These are phyloP conservation scores for Lycaon pictus DNA, from an alignment of 2,113 vertebrate species.

Conservation along the genomic window DNA sequence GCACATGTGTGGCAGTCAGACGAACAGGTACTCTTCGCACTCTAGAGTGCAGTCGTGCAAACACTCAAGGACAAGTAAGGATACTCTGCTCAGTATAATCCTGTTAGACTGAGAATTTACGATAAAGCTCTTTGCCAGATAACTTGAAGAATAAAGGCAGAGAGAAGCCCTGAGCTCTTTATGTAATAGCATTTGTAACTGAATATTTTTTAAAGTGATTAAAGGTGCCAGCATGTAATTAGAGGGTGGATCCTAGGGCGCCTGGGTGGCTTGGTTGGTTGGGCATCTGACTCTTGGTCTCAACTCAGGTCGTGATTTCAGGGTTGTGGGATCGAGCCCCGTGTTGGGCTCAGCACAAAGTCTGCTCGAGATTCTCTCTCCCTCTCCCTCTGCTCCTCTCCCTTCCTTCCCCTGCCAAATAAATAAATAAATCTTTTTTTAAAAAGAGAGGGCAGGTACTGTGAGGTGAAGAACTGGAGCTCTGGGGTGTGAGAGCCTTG, in stretches of 20 bases:
- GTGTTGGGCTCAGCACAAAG: neutral
- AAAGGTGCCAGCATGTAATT: neutral
- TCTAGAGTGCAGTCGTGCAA: neutral
- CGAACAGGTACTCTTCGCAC: neutral
- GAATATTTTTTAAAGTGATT: slow-evolving; percentile 59
- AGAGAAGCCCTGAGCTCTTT: slow-evolving; percentile 56
- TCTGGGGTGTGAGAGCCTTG: neutral
- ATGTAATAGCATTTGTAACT: slow-evolving; percentile 59
- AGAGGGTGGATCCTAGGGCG: neutral
- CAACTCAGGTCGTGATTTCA: neutral
- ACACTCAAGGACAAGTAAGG: slow-evolving; percentile 21
- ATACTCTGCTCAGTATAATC: slow-evolving; percentile 17
- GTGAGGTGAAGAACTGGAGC: neutral
- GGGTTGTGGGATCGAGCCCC: neutral
- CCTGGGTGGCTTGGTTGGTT: neutral
- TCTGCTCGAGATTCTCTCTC: neutral
- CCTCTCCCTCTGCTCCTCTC: neutral
- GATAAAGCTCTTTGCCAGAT: slow-evolving; percentile 48
- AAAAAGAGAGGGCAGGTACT: neutral
- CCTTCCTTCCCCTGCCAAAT: neutral
- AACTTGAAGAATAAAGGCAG: slow-evolving; percentile 23
- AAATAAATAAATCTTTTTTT: neutral
- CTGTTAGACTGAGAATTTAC: slow-evolving; percentile 44
- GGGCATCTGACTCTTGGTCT: neutral
- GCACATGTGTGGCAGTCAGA: neutral